A percentile compares a stretch with the other conserved stretches of the same genome.
phyloP scores from a whole-genome alignment of 2,113 vertebrate species.

The Xiphias gladius region DNA sequence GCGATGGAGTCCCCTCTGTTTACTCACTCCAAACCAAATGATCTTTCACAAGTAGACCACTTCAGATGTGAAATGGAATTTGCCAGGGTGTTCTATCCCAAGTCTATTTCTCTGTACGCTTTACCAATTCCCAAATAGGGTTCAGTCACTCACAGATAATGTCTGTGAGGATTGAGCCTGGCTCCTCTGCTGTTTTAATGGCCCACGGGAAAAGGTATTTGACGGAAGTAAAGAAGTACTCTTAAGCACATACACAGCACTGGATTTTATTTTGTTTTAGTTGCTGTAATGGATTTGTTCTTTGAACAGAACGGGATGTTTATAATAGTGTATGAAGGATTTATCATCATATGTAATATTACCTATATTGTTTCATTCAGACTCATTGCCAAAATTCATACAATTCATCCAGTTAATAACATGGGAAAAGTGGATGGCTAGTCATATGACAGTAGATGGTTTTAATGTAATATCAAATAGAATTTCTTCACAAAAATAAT shows the following conservation, averaged over 20 bases:
- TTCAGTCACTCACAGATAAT: slow-evolving; percentile 95
- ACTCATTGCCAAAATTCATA: not conserved
- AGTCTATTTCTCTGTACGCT: slow-evolving; percentile 91
- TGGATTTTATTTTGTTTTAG: slow-evolving; percentile 94
- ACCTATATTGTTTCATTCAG: not conserved
- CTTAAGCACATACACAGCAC: slow-evolving; percentile 86
- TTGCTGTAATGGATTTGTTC: slow-evolving; percentile 91
- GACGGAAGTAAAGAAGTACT: slow-evolving; percentile 92
- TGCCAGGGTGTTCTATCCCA: slow-evolving; percentile 90
- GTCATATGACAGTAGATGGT: not conserved
- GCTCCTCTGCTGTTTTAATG: slow-evolving; percentile 85
- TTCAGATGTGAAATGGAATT: slow-evolving; percentile 99
- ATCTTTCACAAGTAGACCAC: slow-evolving; percentile 98
- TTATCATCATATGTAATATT: slow-evolving; percentile 78
- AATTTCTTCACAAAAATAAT: slow-evolving; percentile 42
- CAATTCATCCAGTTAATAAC: slow-evolving; percentile 2
- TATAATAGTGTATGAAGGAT: slow-evolving; percentile 87
- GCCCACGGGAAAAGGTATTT: slow-evolving; percentile 90
- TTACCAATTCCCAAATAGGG: slow-evolving; percentile 96
- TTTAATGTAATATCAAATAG: slow-evolving; percentile 17
- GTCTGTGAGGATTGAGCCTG: slow-evolving; percentile 91
- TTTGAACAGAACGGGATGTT: slow-evolving; percentile 88
- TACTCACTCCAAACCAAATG: slow-evolving; percentile 98
- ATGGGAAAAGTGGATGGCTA: not conserved
- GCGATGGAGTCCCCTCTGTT: slow-evolving; percentile 95